Percentiles rank a stretch among this genome's conserved stretches.
These are phyloP conservation scores for Tenthredo notha DNA, from an alignment of 2,888 invertebrate species.

Conservation along the genomic window DNA sequence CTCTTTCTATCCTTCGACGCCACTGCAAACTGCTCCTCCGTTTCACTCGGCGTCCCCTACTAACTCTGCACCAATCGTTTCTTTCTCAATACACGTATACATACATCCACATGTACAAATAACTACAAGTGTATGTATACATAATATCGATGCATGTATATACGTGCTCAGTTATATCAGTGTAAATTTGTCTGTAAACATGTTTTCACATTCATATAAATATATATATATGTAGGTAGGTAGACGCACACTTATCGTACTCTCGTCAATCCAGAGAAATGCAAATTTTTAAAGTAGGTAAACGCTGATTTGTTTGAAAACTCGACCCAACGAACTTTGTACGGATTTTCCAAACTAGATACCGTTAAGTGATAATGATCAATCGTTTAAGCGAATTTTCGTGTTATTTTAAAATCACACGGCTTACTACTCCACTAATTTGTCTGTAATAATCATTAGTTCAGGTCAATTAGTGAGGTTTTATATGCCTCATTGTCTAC, in stretches of 20 bases:
- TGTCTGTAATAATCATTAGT: not conserved
- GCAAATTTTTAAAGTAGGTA: not conserved
- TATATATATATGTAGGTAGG: not conserved
- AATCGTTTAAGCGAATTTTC: not conserved
- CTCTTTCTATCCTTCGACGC: constrained; percentile 19
- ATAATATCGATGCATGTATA: not conserved
- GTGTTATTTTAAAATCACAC: not conserved
- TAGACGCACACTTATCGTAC: not conserved
- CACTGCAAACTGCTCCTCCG: constrained; percentile 21
- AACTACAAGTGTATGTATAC: not conserved
- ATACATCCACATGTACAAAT: not conserved
- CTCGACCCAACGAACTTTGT: not conserved
- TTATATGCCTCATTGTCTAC: not conserved
- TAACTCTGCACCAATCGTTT: not conserved
- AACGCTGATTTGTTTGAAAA: not conserved
- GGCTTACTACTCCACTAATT: not conserved
- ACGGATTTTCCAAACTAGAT: not conserved
- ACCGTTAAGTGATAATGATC: not conserved
- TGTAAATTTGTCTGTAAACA: constrained; percentile 20
- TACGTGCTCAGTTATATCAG: not conserved
- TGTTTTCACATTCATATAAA: not conserved
- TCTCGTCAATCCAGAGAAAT: not conserved
- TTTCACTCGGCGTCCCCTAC: constrained; percentile 23
- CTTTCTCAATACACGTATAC: not conserved
- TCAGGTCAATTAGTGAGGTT: not conserved